These are phyloP conservation scores for Brachyopa scutellaris DNA, from an alignment of 2,888 invertebrate genomes.

Conservation along the genomic window DNA sequence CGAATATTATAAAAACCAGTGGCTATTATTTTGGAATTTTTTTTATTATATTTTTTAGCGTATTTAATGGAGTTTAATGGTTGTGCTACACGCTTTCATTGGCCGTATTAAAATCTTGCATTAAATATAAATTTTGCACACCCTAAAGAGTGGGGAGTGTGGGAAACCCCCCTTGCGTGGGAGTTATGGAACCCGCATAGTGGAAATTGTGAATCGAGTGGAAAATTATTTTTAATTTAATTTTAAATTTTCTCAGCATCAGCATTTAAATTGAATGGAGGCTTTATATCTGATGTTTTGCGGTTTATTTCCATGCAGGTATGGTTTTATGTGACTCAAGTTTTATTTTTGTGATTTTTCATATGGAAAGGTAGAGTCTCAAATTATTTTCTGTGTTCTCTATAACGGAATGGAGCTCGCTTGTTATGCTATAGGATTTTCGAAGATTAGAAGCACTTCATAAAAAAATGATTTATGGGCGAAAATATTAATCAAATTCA, in stretches of 20 bases:
- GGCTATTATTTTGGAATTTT: neutral
- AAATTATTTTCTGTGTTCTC: too few species aligned
- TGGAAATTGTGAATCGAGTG: slow-evolving; percentile 45
- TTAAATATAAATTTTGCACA: slow-evolving; percentile 44
- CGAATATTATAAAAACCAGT: too few species aligned
- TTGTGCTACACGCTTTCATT: slow-evolving; percentile 4
- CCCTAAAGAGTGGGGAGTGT: slow-evolving; percentile 20
- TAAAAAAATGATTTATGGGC: too few species aligned
- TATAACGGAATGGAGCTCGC: too few species aligned
- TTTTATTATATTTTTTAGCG: neutral
- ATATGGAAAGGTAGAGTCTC: too few species aligned
- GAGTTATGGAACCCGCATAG: slow-evolving; percentile 4
- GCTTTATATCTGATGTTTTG: slow-evolving; percentile 36
- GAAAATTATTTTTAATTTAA: slow-evolving; percentile 60
- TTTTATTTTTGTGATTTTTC: too few species aligned
- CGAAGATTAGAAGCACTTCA: too few species aligned
- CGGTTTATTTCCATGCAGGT: slow-evolving; percentile 43
- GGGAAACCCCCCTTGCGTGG: too few species aligned
- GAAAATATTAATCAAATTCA: too few species aligned
- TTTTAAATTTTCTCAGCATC: slow-evolving; percentile 43
- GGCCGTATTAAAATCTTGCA: slow-evolving; percentile 42
- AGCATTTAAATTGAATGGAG: slow-evolving; percentile 42
- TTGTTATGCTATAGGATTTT: too few species aligned
- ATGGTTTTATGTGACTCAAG: too few species aligned
- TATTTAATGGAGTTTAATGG: slow-evolving; percentile 47